Conservation (phyloP, 1,140 invertebrate species). For the Bombus huntii region DNA sequence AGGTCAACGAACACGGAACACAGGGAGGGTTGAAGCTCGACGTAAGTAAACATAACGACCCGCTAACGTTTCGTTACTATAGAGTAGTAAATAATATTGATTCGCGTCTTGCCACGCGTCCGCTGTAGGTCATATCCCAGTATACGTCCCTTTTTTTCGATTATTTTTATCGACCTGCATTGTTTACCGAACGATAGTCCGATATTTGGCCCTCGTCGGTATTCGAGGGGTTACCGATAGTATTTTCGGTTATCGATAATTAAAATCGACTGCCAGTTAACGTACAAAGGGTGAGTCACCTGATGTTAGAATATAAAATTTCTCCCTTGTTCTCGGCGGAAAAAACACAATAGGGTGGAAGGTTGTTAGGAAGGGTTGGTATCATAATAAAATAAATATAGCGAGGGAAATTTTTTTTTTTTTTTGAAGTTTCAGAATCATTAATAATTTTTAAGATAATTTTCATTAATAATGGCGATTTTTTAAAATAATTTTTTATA, state of each 20-base stretch:
- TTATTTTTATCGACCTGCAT: neutral
- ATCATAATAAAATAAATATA: too few species aligned
- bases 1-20: conserved; percentile 33
- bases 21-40: neutral
- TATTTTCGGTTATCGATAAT: neutral
- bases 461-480: too few species aligned
- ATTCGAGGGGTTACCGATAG: neutral
- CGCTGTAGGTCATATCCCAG: too few species aligned
- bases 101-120: neutral
- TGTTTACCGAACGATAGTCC: neutral
- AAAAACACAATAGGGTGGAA: neutral
- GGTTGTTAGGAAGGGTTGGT: too few species aligned
- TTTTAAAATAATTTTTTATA: too few species aligned
- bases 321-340: neutral
- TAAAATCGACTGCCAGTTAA: neutral
- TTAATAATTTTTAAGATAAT: too few species aligned
- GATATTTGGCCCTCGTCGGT: neutral
- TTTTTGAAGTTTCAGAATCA: too few species aligned
- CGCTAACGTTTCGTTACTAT: conserved; percentile 35
- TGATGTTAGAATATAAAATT: neutral
- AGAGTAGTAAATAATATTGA: conserved; percentile 45
- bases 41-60: conserved; percentile 27
- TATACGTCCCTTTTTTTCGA: neutral
- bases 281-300: neutral
- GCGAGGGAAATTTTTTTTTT: too few species aligned